Conservation (phyloP, 2,888 invertebrate species). For the Fissipunctia ypsillon region DNA sequence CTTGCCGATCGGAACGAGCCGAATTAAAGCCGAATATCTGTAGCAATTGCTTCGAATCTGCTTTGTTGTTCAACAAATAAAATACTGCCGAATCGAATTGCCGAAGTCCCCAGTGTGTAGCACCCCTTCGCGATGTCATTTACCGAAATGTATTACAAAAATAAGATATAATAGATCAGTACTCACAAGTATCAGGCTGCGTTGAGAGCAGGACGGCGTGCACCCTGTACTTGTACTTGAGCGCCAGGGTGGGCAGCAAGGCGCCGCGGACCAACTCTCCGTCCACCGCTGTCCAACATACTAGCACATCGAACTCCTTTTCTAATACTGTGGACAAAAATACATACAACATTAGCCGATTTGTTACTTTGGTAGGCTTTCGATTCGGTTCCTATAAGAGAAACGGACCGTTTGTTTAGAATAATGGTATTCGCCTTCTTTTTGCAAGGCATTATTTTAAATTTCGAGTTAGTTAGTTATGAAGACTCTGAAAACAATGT, state of each 20-base stretch:
- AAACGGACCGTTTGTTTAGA: background rate
- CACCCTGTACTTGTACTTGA: conserved; percentile 92
- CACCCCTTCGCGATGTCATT: background rate
- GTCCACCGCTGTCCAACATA: conserved; percentile 92
- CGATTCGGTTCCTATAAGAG: background rate
- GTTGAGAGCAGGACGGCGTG: conserved; percentile 89
- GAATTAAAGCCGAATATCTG: background rate
- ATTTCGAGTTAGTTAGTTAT: too few relatives aligned
- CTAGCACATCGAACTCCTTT: conserved; percentile 92
- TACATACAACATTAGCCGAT: background rate
- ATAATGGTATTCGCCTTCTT: background rate
- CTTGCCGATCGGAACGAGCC: background rate
- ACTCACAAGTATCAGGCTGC: conserved; percentile 90
- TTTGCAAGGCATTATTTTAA: background rate
- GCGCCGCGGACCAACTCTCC: conserved; percentile 91
- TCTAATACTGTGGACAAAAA: conserved; percentile 78
- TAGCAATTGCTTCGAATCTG: background rate
- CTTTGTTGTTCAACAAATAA: too few relatives aligned
- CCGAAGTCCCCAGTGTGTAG: too few relatives aligned
- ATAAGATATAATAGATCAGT: background rate
- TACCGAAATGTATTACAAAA: background rate
- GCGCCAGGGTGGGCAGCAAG: conserved; percentile 91
- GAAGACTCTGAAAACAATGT: too few relatives aligned
- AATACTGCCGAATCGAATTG: too few relatives aligned
- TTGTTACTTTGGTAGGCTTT: background rate